phyloP scores from a whole-genome alignment of 2,797 vertebrate genomes.

The Trematomus bernacchii region DNA sequence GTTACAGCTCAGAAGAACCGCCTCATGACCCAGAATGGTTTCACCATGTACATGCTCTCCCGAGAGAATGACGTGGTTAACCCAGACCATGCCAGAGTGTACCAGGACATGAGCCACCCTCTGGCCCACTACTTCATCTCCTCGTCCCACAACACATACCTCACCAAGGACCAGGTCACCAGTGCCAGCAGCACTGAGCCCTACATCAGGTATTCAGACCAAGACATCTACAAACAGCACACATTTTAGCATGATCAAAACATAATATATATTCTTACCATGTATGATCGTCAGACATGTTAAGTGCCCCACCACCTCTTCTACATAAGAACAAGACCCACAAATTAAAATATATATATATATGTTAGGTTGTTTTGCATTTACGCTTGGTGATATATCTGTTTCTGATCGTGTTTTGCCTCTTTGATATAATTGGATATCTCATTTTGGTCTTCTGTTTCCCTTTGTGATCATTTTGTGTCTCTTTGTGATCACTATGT shows the following conservation, averaged over 20 bases:
- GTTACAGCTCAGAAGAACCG: constrained; percentile 84
- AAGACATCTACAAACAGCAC: not conserved
- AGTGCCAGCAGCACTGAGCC: constrained; percentile 96
- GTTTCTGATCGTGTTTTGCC: too few relatives aligned
- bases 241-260: not conserved
- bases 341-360: too few relatives aligned
- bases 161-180: constrained; percentile 94
- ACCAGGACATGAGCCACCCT: constrained; percentile 94
- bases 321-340: too few relatives aligned
- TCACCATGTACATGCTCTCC: constrained; percentile 96
- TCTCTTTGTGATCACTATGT: too few relatives aligned
- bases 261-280: not conserved
- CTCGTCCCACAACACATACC: constrained; percentile 92
- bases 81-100: constrained; percentile 84
- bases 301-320: too few relatives aligned
- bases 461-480: too few relatives aligned
- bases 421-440: too few relatives aligned
- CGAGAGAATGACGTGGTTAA: constrained; percentile 90
- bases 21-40: constrained; percentile 94
- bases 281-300: not conserved
- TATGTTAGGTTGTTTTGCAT: too few relatives aligned
- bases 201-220: constrained; percentile 88
- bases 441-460: too few relatives aligned
- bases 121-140: constrained; percentile 95
- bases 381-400: too few relatives aligned